These are phyloP conservation scores for Laticauda colubrina DNA, from an alignment of 2,113 vertebrate species.

Conservation along the genomic window DNA sequence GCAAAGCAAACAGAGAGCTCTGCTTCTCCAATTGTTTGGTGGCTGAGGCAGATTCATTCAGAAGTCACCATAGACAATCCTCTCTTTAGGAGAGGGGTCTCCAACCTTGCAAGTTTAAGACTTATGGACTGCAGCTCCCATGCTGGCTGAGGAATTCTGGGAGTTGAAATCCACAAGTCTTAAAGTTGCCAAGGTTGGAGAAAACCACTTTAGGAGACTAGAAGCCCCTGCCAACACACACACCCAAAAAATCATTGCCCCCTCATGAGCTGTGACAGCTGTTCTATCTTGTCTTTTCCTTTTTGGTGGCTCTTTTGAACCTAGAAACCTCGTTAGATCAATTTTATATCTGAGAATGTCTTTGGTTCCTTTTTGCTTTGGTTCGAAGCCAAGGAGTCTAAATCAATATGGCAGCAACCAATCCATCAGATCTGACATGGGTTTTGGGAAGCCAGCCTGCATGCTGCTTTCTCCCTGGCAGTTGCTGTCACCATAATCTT, in stretches of 20 bases:
- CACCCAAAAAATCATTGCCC: not conserved
- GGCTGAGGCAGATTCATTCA: not conserved
- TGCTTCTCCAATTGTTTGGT: not conserved
- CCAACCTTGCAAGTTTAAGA: not conserved
- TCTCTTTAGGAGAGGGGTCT: not conserved
- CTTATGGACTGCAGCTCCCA: no score
- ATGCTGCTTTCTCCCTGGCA: not conserved
- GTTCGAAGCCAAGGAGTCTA: conserved; percentile 7
- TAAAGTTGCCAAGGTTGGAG: not conserved
- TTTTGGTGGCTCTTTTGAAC: not conserved
- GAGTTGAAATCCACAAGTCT: not conserved
- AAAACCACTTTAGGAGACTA: not conserved
- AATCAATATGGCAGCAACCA: conserved; percentile 1
- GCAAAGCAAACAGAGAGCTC: not conserved
- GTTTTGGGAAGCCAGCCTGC: not conserved
- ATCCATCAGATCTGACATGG: fast-evolving
- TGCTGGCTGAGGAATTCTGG: not conserved
- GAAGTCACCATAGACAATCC: not conserved
- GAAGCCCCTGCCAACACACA: no score
- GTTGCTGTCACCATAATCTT: not conserved
- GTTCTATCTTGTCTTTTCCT: not conserved
- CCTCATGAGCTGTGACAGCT: not conserved
- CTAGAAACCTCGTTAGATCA: not conserved
- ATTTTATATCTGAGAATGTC: not conserved
- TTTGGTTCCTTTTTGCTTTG: not conserved